phyloP scores from a whole-genome alignment of 53 echinoderm and acorn worm genomes.

The Astropecten irregularis region DNA sequence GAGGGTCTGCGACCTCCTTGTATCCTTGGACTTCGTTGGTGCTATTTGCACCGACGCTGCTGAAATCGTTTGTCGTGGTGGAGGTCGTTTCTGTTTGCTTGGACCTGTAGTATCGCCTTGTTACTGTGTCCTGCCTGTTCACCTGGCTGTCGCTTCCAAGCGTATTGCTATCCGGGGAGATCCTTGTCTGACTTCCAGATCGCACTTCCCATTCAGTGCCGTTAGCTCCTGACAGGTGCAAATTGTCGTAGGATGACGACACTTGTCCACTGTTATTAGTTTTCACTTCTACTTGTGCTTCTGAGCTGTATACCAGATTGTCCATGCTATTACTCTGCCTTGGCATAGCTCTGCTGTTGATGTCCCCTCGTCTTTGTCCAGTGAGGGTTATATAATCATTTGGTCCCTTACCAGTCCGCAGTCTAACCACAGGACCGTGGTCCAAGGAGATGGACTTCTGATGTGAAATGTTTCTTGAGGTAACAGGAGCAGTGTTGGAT shows the following conservation, averaged over 20 bases:
- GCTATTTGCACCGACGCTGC: not conserved
- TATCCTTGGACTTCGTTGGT: constrained; percentile 41
- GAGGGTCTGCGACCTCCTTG: constrained; percentile 37
- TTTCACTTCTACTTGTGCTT: constrained; percentile 20
- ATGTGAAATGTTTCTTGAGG: not conserved
- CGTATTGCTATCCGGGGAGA: not conserved
- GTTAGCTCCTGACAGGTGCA: constrained; percentile 41
- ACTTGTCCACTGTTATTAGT: constrained; percentile 18
- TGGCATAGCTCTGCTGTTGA: not conserved
- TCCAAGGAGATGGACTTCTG: constrained; percentile 21
- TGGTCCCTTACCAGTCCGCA: constrained; percentile 42
- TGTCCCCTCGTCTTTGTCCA: constrained; percentile 22
- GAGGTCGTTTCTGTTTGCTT: constrained; percentile 29
- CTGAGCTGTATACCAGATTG: constrained; percentile 21
- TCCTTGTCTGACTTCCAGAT: constrained; percentile 10
- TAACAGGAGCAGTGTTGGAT: not conserved
- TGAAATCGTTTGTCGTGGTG: not conserved
- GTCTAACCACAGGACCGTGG: constrained; percentile 45
- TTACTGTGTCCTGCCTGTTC: constrained; percentile 16
- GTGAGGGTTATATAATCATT: constrained; percentile 52
- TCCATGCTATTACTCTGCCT: constrained; percentile 62
- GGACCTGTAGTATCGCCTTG: constrained; percentile 38
- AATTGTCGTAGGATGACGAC: constrained; percentile 54
- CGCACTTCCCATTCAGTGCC: constrained; percentile 54
- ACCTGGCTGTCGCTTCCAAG: constrained; percentile 45